Evolutionary conservation across 2,797 vertebrate species (phyloP).

Genomic region (Lepus oiostolus): DNA sequence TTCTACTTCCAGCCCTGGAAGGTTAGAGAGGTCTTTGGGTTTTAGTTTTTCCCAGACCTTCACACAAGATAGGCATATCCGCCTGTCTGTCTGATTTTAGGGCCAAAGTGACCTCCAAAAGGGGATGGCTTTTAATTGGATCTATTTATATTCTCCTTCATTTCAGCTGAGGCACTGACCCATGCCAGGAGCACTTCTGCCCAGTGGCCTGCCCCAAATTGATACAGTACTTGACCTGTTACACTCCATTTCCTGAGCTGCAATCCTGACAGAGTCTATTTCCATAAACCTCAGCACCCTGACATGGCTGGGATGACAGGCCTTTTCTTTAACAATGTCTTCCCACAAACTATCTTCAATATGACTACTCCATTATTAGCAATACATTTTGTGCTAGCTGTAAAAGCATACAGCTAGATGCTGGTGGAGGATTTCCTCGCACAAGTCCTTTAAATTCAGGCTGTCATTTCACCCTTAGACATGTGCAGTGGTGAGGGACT

Average conservation of each 20-base stretch:
- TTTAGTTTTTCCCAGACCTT: not conserved
- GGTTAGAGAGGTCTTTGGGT: not conserved
- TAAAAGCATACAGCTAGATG: not conserved
- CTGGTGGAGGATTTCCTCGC: not conserved
- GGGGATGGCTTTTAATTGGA: constrained; percentile 79
- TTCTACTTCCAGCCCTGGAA: not conserved
- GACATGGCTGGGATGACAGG: not conserved
- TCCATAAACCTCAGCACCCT: constrained; percentile 68
- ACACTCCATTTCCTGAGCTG: constrained; percentile 79
- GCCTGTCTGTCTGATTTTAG: constrained; percentile 66
- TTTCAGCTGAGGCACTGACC: constrained; percentile 72
- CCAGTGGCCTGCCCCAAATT: constrained; percentile 76
- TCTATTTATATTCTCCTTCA: constrained; percentile 77
- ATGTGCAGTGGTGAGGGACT: not conserved
- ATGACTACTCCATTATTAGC: not conserved
- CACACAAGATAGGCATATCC: constrained; percentile 26
- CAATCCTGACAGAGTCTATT: constrained; percentile 63
- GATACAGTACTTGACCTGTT: constrained; percentile 78
- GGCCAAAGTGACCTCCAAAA: constrained; percentile 66
- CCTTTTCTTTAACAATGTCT: constrained; percentile 51
- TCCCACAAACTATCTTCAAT: not conserved
- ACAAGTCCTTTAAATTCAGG: not conserved
- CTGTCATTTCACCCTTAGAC: not conserved
- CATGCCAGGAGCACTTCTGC: constrained; percentile 72
- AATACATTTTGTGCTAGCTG: constrained; percentile 17